Conservation (phyloP, 2,797 vertebrate genomes). For the Botia kubotai region DNA sequence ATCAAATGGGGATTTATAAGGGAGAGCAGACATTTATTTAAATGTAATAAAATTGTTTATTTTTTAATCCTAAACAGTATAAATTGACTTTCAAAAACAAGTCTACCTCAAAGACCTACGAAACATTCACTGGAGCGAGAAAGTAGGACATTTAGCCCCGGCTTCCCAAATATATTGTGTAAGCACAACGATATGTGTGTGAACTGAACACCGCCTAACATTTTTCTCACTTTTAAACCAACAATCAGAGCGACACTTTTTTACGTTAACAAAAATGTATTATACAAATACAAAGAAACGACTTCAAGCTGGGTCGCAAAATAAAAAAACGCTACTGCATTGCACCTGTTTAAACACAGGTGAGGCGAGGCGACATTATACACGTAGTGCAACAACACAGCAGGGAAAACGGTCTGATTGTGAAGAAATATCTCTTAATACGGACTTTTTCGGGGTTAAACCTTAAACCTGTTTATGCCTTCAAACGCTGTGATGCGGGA, state of each 20-base stretch:
- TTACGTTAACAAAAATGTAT: not conserved
- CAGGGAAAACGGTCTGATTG: no score
- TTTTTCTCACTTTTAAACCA: not conserved
- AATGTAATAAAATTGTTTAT: not conserved
- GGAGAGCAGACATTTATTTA: not conserved
- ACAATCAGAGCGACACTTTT: not conserved
- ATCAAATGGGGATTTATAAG: no score
- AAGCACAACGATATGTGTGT: not conserved
- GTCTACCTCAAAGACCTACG: not conserved
- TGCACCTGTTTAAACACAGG: slow-evolving; percentile 61
- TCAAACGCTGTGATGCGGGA: not conserved
- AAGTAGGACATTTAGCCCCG: slow-evolving; percentile 3
- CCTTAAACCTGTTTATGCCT: slow-evolving; percentile 3
- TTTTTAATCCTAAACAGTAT: not conserved
- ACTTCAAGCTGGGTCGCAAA: not conserved
- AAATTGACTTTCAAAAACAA: slow-evolving; percentile 3
- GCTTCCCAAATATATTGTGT: not conserved
- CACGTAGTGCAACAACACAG: not conserved
- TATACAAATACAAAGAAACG: not conserved
- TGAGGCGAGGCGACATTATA: slow-evolving; percentile 31
- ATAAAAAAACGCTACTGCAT: slow-evolving; percentile 57
- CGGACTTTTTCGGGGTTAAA: no score
- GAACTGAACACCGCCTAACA: not conserved
- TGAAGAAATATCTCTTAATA: no score
- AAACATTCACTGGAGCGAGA: slow-evolving; percentile 2